phyloP scores from a whole-genome alignment of 2,113 vertebrate species.

The Indicator indicator region DNA sequence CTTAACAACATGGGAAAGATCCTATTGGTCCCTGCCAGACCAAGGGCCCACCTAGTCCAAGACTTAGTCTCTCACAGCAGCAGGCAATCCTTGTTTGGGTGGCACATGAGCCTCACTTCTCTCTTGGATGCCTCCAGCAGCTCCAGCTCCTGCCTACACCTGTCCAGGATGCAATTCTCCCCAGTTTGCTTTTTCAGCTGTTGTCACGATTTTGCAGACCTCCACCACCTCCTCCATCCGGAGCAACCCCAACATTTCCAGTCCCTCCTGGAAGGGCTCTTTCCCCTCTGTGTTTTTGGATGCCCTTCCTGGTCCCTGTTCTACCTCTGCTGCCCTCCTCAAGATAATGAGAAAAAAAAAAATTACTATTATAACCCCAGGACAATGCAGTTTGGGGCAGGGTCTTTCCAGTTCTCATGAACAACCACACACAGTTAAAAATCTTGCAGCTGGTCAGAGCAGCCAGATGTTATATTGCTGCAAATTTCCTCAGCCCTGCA shows the following conservation, averaged over 20 bases:
- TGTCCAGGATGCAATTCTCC: background rate
- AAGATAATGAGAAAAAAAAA: fast-evolving
- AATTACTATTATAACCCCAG: background rate
- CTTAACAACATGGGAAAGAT: background rate
- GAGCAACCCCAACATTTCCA: background rate
- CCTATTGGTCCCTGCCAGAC: background rate
- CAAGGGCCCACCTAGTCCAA: background rate
- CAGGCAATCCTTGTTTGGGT: background rate
- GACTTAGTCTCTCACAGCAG: background rate
- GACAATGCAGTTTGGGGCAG: background rate
- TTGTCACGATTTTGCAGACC: fast-evolving
- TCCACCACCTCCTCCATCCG: background rate
- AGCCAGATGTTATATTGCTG: background rate
- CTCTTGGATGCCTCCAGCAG: background rate
- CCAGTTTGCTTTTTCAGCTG: fast-evolving
- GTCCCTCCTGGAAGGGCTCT: background rate
- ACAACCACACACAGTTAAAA: background rate
- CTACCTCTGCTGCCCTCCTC: background rate
- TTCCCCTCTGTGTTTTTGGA: fast-evolving
- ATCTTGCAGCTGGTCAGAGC: background rate
- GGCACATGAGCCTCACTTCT: background rate
- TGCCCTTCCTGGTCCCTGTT: background rate
- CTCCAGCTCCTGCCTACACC: background rate
- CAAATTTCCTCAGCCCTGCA: fast-evolving
- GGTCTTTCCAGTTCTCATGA: background rate